Evolutionary conservation across 2,888 invertebrate genomes (phyloP).

Genomic region (Laspeyria flexula): DNA sequence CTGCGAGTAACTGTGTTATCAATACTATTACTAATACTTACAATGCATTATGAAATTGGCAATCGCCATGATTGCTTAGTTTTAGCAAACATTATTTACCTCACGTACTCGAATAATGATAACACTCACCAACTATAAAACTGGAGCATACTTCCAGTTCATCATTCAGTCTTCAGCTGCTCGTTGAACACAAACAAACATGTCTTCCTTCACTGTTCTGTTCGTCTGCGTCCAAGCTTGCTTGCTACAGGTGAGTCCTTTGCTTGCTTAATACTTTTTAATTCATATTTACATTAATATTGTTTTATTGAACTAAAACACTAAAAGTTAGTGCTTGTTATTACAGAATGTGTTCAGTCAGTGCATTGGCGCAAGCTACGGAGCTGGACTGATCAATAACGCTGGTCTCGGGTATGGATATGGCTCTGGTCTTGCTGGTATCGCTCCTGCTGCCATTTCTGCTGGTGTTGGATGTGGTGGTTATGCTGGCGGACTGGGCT

Average conservation of each 20-base stretch:
- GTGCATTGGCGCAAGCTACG: neutral
- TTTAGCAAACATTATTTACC: neutral
- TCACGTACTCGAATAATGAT: neutral
- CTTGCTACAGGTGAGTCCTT: constrained; percentile 26
- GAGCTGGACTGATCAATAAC: neutral
- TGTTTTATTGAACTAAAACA: neutral
- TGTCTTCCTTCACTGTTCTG: constrained; percentile 26
- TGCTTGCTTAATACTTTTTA: too few species aligned
- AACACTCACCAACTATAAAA: neutral
- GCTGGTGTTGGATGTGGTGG: neutral
- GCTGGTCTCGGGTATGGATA: neutral
- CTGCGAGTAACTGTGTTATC: too few species aligned
- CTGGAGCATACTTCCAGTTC: neutral
- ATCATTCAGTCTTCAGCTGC: neutral
- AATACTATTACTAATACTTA: too few species aligned
- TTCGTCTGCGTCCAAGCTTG: constrained; percentile 35
- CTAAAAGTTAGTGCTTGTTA: neutral
- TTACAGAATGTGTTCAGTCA: constrained; percentile 2
- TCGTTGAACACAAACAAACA: constrained; percentile 16
- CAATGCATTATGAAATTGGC: too few species aligned
- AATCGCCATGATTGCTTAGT: too few species aligned
- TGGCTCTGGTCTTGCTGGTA: neutral
- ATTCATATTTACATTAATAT: too few species aligned
- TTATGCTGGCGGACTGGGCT: neutral
- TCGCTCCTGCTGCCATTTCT: neutral